Conservation (phyloP, 2,888 invertebrate species). For the Macrophya annulata region DNA sequence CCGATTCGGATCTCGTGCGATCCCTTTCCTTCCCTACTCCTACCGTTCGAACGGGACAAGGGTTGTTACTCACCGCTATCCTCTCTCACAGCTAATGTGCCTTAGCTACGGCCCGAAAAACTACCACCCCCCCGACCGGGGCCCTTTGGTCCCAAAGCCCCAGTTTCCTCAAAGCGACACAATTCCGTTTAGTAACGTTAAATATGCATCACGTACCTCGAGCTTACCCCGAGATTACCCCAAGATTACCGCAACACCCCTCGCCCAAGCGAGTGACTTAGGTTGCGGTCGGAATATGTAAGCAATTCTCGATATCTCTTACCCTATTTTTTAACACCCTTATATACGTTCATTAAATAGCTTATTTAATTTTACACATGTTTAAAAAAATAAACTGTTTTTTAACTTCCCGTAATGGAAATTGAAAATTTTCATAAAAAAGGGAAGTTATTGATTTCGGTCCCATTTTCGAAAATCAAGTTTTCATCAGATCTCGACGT, state of each 20-base stretch:
- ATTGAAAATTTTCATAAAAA: too few relatives aligned
- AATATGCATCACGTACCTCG: slow-evolving; percentile 53
- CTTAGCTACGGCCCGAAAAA: slow-evolving; percentile 31
- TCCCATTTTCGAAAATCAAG: too few relatives aligned
- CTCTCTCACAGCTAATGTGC: not conserved
- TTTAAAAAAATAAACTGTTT: not conserved
- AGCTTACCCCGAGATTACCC: slow-evolving; percentile 52
- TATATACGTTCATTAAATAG: not conserved
- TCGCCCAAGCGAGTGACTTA: slow-evolving; percentile 38
- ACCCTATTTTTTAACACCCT: not conserved
- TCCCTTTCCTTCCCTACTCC: slow-evolving; percentile 2
- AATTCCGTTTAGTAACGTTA: slow-evolving; percentile 45
- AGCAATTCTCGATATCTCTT: slow-evolving; percentile 41
- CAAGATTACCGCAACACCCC: slow-evolving; percentile 46
- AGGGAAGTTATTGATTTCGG: too few relatives aligned
- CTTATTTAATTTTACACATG: too few relatives aligned
- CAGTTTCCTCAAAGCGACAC: slow-evolving; percentile 13
- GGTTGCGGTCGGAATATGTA: slow-evolving; percentile 38
- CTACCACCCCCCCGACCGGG: slow-evolving; percentile 6
- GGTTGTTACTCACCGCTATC: slow-evolving; percentile 28
- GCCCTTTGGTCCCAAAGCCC: not conserved
- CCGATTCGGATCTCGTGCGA: slow-evolving; percentile 48
- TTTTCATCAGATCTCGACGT: too few relatives aligned
- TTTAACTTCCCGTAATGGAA: too few relatives aligned
- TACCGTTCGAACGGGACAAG: not conserved